phyloP scores from a whole-genome alignment of 1,140 invertebrate species.

The Neodiprion virginianus region DNA sequence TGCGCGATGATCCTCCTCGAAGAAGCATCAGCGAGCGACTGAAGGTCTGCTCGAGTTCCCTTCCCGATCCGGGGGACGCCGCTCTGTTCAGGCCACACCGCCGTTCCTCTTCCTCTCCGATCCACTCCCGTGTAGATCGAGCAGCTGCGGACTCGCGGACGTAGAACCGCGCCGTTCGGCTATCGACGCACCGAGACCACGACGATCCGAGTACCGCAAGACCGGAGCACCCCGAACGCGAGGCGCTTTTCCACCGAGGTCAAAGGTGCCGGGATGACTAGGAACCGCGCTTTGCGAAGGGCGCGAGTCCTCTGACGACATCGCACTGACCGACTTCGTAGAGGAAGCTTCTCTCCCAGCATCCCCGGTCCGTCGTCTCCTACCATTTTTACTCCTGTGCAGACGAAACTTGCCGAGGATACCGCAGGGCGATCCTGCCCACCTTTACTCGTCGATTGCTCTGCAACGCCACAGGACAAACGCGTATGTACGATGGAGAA shows the following conservation, averaged over 20 bases:
- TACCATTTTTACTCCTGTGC: too few species aligned
- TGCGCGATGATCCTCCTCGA: constrained; percentile 42
- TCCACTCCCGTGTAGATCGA: background rate
- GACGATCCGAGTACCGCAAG: constrained; percentile 25
- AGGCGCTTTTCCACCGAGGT: constrained; percentile 16
- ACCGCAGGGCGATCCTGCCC: too few species aligned
- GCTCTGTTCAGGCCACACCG: background rate
- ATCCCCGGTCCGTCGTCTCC: constrained; percentile 8
- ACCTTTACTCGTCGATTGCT: too few species aligned
- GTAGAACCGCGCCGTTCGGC: constrained; percentile 18
- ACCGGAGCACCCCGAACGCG: constrained; percentile 19
- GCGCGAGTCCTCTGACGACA: too few species aligned
- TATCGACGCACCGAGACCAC: constrained; percentile 31
- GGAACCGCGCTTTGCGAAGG: too few species aligned
- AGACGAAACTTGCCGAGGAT: too few species aligned
- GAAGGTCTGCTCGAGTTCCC: constrained; percentile 35
- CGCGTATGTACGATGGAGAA: background rate
- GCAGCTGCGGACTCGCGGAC: too few species aligned
- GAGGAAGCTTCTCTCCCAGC: constrained; percentile 1
- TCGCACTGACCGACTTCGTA: constrained; percentile 3
- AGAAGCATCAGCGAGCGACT: constrained; percentile 55
- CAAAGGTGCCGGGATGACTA: background rate
- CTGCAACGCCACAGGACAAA: too few species aligned
- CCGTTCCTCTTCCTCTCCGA: background rate
- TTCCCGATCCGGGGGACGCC: constrained; percentile 4